Conservation (phyloP, 2,888 invertebrate genomes). For the Acronicta psi region DNA sequence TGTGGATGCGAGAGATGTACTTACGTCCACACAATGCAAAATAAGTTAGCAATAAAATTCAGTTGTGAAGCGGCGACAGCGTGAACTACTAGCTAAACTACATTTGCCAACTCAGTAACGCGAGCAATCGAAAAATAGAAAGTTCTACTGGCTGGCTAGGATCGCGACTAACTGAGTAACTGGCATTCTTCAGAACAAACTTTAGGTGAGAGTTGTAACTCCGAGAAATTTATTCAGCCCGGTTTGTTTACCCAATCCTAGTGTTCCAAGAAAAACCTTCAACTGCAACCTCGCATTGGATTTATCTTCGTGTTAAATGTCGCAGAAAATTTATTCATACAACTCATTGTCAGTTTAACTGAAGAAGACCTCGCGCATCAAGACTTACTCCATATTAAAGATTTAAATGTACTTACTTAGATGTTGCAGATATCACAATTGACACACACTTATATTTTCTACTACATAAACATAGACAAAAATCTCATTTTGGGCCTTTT, state of each 20-base stretch:
- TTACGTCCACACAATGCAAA: constrained; percentile 73
- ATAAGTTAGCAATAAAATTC: constrained; percentile 76
- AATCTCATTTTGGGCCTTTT: no score
- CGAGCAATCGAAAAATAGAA: constrained; percentile 87
- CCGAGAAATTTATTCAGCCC: constrained; percentile 77
- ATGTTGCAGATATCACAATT: no score
- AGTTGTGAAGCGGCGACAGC: constrained; percentile 75
- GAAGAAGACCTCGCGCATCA: constrained; percentile 33
- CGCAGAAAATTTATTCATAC: constrained; percentile 51
- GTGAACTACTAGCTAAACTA: constrained; percentile 80
- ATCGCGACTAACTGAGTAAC: constrained; percentile 83
- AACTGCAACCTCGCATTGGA: constrained; percentile 24
- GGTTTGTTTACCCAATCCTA: constrained; percentile 69
- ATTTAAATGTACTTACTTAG: no score
- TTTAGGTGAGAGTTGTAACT: constrained; percentile 77
- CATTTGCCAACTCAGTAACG: constrained; percentile 85
- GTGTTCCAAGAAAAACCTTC: constrained; percentile 55
- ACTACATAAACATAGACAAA: no score
- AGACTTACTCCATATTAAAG: constrained; percentile 7
- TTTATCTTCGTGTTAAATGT: constrained; percentile 48
- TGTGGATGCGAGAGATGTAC: constrained; percentile 30
- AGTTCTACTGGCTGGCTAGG: constrained; percentile 73
- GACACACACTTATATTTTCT: no score
- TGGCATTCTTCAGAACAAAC: constrained; percentile 83
- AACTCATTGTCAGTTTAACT: constrained; percentile 44